Evolutionary conservation across 2,797 vertebrate genomes (phyloP).

Genomic region (Yasuhikotakia modesta): DNA sequence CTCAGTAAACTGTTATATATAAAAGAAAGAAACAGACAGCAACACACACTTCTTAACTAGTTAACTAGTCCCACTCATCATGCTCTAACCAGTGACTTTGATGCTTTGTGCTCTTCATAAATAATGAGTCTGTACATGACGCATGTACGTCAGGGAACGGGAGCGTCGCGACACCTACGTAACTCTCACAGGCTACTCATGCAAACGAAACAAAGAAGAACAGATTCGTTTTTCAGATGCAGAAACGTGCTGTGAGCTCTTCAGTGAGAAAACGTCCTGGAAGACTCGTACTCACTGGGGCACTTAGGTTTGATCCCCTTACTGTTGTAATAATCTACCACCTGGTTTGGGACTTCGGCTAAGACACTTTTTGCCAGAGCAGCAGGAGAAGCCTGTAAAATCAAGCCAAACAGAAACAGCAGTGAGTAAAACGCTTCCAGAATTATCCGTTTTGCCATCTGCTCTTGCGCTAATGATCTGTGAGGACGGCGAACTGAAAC

Average conservation of each 20-base stretch:
- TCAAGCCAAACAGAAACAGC: slow-evolving; percentile 19
- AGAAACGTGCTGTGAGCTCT: slow-evolving; percentile 74
- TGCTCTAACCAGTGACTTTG: slow-evolving; percentile 79
- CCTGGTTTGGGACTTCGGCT: slow-evolving; percentile 97
- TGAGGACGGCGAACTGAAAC: slow-evolving; percentile 26
- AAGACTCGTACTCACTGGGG: slow-evolving; percentile 88
- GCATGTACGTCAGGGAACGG: slow-evolving; percentile 67
- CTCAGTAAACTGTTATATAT: slow-evolving; percentile 90
- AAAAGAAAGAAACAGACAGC: slow-evolving; percentile 79
- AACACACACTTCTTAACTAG: slow-evolving; percentile 62
- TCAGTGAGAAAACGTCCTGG: slow-evolving; percentile 89
- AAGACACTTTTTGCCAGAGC: slow-evolving; percentile 94
- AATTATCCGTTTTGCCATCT: slow-evolving; percentile 26
- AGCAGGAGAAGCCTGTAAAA: slow-evolving; percentile 88
- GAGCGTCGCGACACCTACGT: slow-evolving; percentile 77
- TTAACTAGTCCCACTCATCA: slow-evolving; percentile 78
- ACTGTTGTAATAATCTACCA: slow-evolving; percentile 98
- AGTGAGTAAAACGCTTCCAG: neutral
- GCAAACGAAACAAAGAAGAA: slow-evolving; percentile 72
- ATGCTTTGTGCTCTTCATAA: slow-evolving; percentile 63
- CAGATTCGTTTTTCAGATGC: slow-evolving; percentile 77
- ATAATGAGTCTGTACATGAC: slow-evolving; percentile 68
- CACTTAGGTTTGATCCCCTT: slow-evolving; percentile 95
- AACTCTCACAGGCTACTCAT: slow-evolving; percentile 82
- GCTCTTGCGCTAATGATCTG: slow-evolving; percentile 29